Evolutionary conservation across 2,113 vertebrate species (phyloP), one percentile per base, ranked within the genome.

Genomic region (Xiphophorus maculatus): DNA sequence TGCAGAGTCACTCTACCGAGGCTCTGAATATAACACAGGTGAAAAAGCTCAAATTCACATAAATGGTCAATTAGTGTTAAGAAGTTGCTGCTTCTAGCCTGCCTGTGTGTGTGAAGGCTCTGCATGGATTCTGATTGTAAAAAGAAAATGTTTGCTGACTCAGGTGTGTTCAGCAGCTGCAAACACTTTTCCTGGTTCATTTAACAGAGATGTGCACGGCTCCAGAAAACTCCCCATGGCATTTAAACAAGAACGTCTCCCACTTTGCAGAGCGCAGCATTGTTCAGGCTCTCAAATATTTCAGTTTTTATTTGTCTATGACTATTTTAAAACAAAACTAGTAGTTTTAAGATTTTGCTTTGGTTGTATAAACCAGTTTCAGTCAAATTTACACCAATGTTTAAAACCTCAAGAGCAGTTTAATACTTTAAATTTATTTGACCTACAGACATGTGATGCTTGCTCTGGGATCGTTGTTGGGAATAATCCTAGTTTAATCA

Each of bases 131-230:
- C 40, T 40, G 69, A 72, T 77, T 75, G 82, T 89, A 78, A 87
- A 87, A 70, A 44, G 11, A 33, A 70, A 70, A 37, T 4, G 29
- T 74, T n/a, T 85, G 86, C 91, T 86, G 89, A 90, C 84, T 68
- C 77, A 79, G 29, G 71, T 66, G 3, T 81, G 77, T 66, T 79
- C 76, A 75, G 69, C 80, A 78, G 67, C 86, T 71, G 22, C 78
- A 83, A 79, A 80, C 82, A 76, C 68, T 88, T 63, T 62, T 73
- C 62, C 35, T 48, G 74, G 69, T 71, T 85, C 83, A 86, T 83
- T 89, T 90, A 89, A 74, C 66, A 67, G 62, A 82, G 76, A 14
- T 74, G 37, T 63, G 67, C 74, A 64, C 73, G 69, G 66, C 51
- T 63, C 79, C 76, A 87, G 78, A 79, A 79, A 88, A 74, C 65